phyloP scores from a whole-genome alignment of 2,113 vertebrate genomes.

The Numida meleagris region DNA sequence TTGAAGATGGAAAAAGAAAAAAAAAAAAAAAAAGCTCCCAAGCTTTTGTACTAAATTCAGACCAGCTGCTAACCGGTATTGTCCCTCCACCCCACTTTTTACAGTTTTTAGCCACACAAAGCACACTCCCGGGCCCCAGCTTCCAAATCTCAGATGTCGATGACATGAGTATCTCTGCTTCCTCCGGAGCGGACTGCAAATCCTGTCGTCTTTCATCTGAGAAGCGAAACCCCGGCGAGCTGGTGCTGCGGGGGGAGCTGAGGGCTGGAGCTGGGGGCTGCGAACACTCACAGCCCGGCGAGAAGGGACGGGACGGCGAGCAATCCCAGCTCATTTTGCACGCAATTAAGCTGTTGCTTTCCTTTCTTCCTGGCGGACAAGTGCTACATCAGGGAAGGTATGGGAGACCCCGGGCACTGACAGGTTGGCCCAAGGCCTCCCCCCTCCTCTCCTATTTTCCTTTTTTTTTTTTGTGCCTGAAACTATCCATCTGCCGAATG shows the following conservation, averaged over 20 bases:
- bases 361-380: constrained; percentile 42
- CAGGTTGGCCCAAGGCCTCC: constrained; percentile 28
- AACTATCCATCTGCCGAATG: constrained; percentile 77
- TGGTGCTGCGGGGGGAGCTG: not conserved
- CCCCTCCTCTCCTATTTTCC: not conserved
- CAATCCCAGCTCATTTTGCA: not conserved
- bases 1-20: not conserved
- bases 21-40: not conserved
- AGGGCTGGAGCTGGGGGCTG: not conserved
- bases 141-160: constrained; percentile 19
- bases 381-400: constrained; percentile 38
- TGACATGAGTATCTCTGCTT: constrained; percentile 6
- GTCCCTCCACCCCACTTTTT: constrained; percentile 19
- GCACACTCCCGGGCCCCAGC: not conserved
- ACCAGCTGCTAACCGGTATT: constrained; percentile 46
- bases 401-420: constrained; percentile 33
- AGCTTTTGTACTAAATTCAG: constrained; percentile 64
- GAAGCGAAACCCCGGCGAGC: not conserved
- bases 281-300: not conserved
- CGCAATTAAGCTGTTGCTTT: constrained; percentile 45
- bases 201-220: constrained; percentile 15
- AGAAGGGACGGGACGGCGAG: not conserved
- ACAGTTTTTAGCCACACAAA: constrained; percentile 17
- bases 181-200: constrained; percentile 1
- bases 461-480: constrained; percentile 58